Conservation (phyloP, 35 echinoderm and acorn worm genomes). For the Apostichopus parvimensis region DNA sequence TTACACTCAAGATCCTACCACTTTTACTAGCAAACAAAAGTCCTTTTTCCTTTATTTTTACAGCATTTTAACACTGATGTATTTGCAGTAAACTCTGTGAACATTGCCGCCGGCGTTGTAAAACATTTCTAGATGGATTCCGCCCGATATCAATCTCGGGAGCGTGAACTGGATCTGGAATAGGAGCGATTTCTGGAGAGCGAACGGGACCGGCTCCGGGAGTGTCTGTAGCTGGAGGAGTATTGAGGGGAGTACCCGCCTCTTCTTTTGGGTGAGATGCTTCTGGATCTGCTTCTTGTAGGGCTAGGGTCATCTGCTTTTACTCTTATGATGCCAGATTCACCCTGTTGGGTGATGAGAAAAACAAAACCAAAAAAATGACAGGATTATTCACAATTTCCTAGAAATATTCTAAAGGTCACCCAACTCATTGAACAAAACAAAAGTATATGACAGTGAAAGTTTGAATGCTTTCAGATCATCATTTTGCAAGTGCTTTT, state of each 20-base stretch:
- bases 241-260: neutral
- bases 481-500: too few species aligned
- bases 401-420: too few species aligned
- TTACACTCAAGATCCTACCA: neutral
- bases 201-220: constrained; percentile 13
- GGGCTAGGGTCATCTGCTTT: neutral
- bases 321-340: constrained; percentile 1
- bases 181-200: constrained; percentile 26
- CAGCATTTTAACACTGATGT: neutral
- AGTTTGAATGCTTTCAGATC: too few species aligned
- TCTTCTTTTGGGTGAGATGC: constrained; percentile 28
- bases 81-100: neutral
- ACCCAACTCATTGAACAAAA: too few species aligned
- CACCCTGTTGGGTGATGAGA: neutral
- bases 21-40: neutral
- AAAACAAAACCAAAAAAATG: neutral
- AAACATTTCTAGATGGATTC: neutral
- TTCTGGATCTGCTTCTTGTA: constrained; percentile 25
- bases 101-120: neutral
- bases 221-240: neutral
- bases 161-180: constrained; percentile 39
- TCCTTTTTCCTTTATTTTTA: neutral
- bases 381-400: neutral
- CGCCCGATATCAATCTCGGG: neutral
- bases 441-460: too few species aligned